Percentiles rank a stretch among this genome's conserved stretches.
Conservation (phyloP, 2,113 vertebrate genomes). For the Onychorhynchus coronatus region DNA sequence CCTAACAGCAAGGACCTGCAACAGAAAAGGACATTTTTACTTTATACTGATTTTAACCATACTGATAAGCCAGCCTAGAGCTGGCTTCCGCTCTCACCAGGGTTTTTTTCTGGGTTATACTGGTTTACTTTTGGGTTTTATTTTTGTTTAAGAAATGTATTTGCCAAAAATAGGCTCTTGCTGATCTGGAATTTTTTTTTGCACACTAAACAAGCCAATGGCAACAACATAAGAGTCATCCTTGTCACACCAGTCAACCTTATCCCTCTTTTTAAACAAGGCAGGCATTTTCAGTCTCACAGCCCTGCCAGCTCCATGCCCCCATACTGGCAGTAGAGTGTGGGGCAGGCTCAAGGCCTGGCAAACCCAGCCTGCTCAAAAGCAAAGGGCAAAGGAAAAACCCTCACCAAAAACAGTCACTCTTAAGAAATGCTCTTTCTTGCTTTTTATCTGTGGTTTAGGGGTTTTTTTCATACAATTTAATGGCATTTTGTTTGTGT, state of each 20-base stretch:
- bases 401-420: not conserved
- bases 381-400: not conserved
- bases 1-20: not conserved
- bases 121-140: not conserved
- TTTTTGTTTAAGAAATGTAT: not conserved
- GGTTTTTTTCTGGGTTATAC: not conserved
- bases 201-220: not conserved
- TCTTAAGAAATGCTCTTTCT: not conserved
- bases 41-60: constrained; percentile 68
- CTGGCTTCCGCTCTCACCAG: not conserved
- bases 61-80: not conserved
- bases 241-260: not conserved
- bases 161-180: not conserved
- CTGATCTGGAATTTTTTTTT: not conserved
- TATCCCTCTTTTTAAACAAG: not conserved
- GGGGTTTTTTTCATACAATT: not conserved
- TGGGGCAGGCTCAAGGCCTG: fast-evolving
- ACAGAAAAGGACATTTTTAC: constrained; percentile 65
- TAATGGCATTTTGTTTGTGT: not conserved
- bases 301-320: not conserved
- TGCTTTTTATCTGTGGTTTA: not conserved
- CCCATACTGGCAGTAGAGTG: not conserved
- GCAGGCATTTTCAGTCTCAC: not conserved
- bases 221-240: not conserved
- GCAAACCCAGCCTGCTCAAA: not conserved